Percentiles rank a stretch among this genome's conserved stretches.
Conservation (phyloP, 2,797 vertebrate genomes). For the Oreortyx pictus region DNA sequence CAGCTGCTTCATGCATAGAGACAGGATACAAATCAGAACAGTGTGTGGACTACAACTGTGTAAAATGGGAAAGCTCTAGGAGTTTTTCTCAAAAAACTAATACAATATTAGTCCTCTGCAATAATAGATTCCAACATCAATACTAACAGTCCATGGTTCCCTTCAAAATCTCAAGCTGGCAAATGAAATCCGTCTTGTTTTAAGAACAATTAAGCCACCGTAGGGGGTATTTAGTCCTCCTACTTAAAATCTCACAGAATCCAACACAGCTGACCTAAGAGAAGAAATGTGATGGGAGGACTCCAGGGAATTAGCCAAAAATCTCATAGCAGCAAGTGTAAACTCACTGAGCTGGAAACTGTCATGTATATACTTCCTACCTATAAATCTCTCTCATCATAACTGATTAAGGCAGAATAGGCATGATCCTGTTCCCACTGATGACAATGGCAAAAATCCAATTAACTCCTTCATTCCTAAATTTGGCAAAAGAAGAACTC, state of each 20-base stretch:
- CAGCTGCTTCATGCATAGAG: background rate
- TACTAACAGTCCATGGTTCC: background rate
- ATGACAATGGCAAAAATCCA: slow-evolving; percentile 49
- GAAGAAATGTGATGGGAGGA: slow-evolving; percentile 47
- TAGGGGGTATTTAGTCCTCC: slow-evolving; percentile 47
- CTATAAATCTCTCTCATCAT: slow-evolving; percentile 60
- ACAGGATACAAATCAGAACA: background rate
- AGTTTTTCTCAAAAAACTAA: background rate
- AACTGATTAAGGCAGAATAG: slow-evolving; percentile 59
- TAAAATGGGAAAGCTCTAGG: background rate
- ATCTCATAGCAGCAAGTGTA: slow-evolving; percentile 43
- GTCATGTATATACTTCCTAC: slow-evolving; percentile 57
- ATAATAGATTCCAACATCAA: background rate
- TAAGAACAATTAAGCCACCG: slow-evolving; percentile 56
- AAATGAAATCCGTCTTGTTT: slow-evolving; percentile 57
- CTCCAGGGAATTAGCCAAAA: slow-evolving; percentile 61
- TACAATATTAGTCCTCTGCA: background rate
- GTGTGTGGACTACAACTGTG: background rate
- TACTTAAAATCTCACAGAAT: slow-evolving; percentile 48
- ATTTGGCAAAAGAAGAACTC: slow-evolving; percentile 31
- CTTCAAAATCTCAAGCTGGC: slow-evolving; percentile 52
- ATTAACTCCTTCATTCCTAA: slow-evolving; percentile 44
- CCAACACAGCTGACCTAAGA: slow-evolving; percentile 40
- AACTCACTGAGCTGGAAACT: slow-evolving; percentile 57
- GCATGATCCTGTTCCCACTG: slow-evolving; percentile 55